Evolutionary conservation across 1,140 invertebrate species (phyloP), one percentile per base, ranked within the genome.

Genomic region (Cepaea nemoralis): DNA sequence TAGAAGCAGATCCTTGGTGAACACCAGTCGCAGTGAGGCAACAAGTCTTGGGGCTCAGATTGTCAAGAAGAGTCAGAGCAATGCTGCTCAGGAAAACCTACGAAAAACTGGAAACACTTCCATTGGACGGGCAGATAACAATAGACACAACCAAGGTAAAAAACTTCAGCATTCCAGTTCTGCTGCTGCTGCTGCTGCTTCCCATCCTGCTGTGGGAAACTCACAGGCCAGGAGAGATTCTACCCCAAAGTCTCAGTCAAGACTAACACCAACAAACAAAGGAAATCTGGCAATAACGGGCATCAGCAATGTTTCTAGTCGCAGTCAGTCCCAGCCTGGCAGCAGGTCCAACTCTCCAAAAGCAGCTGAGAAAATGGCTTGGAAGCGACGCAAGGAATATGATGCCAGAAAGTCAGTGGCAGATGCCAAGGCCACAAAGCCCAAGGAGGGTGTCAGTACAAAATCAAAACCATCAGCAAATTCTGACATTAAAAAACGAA

Each of bases 301-400:
- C 31, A 77, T 69, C 39, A 86, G 80, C 55, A 84, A 82, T 78
- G 81, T 83, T n/a, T 85, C 63, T 19, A 80, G 59, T 39, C 84
- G 74, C 39, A 86, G 73, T 78, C 87, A 76, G 77, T 86, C 85
- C 14, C 84, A 87, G 78, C 84, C 87, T 37, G 82, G 75, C 33
- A 88, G 87, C 81, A 78, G 87, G 31, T 86, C 87, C 24, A 88
- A 87, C 77, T 89, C 90, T 31, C 89, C 90, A 0, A 89, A 87
- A 82, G 86, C 88, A 67, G 87, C 95, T 66, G 96, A 97, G 88
- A 94, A 97, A 92, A 95, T 96, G 89, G 97, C 97, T 92, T 97
- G 96, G 96, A 96, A 97, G 88, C 92, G 96, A 80, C 92, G 96
- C 81, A 97, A 97, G 87, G 96, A 94, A 85, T 98, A 97, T 91